Evolutionary conservation across 2,888 invertebrate genomes (phyloP), one percentile per base, ranked within the genome.

Genomic region (Formica aserva): DNA sequence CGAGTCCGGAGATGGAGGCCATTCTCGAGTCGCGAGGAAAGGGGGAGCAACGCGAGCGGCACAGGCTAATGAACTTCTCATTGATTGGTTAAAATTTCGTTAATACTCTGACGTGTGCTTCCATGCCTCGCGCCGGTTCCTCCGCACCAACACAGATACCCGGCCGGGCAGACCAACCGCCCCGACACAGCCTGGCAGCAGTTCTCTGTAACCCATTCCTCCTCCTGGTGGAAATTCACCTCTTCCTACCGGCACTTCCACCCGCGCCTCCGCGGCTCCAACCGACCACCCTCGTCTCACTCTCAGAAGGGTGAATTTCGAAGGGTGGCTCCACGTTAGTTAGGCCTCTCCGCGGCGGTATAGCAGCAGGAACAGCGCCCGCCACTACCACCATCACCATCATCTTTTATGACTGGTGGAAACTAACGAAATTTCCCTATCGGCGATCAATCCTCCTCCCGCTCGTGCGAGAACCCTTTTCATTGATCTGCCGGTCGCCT

Each of bases 71-170:
- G 94, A 94, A 94, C 94, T 94, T 92, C 92, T 93, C 94, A 94
- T 94, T 93, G 94, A 94, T 94, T 94, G 93, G 93, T 93, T 93
- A 92, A 94, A 94, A 94, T 94, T 94, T 93, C 92, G 94, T 93
- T 93, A 93, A 94, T 94, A 92, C 93, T 90, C 92, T 89, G 93
- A 93, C 92, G 93, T 93, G 93, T 93, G 94, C 92, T 92, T 92
- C 91, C 91, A 91, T 88, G 88, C 88, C 90, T 90, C 86, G 76
- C 84, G 86, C 88, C 89, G 91, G 89, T 89, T 85, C 89, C 87
- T 84, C 84, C 76, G 48, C 48, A 85, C 87, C 86, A 85, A 88
- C 87, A 88, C 87, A 83, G 85, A 85, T 87, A 67, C 83, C 66
- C 77, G 48, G n/a, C 82, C 78, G 48, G 9, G 60, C 71, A 80